A percentile compares a stretch with the other conserved stretches of the same genome.
These are phyloP conservation scores for Propsilocerus akamusi DNA, from an alignment of 1,140 invertebrate genomes.

Conservation along the genomic window DNA sequence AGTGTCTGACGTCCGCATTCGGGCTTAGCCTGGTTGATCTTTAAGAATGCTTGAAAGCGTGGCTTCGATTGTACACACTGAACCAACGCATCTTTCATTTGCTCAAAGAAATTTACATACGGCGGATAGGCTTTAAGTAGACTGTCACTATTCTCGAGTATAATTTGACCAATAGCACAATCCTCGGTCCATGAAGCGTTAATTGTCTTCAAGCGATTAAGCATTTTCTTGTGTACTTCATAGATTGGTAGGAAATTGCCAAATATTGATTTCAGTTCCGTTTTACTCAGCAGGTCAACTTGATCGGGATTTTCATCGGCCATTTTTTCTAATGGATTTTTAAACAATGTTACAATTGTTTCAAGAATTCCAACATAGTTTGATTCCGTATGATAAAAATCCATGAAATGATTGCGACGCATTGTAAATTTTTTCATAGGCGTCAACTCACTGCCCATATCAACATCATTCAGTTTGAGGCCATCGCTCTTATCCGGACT, in stretches of 20 bases:
- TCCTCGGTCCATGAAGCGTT: conserved; percentile 59
- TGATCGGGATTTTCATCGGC: conserved; percentile 40
- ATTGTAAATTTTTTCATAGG: conserved; percentile 42
- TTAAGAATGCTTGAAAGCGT: conserved; percentile 93
- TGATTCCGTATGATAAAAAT: conserved; percentile 87
- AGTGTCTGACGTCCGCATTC: conserved; percentile 91
- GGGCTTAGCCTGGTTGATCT: conserved; percentile 77
- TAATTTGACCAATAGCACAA: conserved; percentile 67
- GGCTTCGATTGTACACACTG: conserved; percentile 82
- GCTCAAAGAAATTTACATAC: conserved; percentile 95
- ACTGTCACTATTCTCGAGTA: conserved; percentile 62
- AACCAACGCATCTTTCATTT: conserved; percentile 80
- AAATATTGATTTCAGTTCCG: conserved; percentile 91
- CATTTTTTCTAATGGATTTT: conserved; percentile 75
- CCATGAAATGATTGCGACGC: conserved; percentile 67
- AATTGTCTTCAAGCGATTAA: conserved; percentile 29
- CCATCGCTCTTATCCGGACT: conserved; percentile 42
- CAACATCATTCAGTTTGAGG: not conserved
- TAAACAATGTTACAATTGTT: conserved; percentile 83
- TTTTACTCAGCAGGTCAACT: conserved; percentile 65
- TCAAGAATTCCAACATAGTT: conserved; percentile 93
- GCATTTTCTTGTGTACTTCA: conserved; percentile 73
- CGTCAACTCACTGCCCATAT: conserved; percentile 22
- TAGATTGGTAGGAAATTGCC: conserved; percentile 88
- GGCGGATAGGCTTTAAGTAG: conserved; percentile 88